Evolutionary conservation across 1,140 invertebrate genomes (phyloP).

Genomic region (Ceratoteleas bidentatus): DNA sequence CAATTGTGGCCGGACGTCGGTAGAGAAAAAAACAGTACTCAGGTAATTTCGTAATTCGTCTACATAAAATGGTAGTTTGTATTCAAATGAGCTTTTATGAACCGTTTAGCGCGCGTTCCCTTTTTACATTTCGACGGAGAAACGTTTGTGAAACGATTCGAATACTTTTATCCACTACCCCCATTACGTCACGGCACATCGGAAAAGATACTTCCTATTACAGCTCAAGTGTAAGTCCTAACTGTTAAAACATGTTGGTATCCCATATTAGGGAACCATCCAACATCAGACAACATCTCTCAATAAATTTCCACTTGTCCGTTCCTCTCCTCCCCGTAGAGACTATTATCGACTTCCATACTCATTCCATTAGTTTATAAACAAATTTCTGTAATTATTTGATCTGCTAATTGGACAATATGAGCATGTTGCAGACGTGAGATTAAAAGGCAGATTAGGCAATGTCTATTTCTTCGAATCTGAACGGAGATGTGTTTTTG

Average conservation of each 20-base stretch:
- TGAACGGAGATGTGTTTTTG: no score
- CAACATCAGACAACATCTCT: conserved; percentile 59
- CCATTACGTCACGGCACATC: conserved; percentile 49
- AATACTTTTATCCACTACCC: conserved; percentile 44
- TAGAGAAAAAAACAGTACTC: no score
- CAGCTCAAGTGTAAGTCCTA: conserved; percentile 64
- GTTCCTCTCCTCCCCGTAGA: conserved; percentile 17
- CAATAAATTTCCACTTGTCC: conserved; percentile 62
- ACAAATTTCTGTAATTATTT: conserved; percentile 26
- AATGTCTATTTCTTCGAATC: no score
- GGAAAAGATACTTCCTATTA: conserved; percentile 59
- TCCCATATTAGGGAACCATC: conserved; percentile 60
- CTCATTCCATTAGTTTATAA: conserved; percentile 35
- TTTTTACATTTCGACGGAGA: neutral
- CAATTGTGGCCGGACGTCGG: no score
- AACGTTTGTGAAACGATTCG: conserved; percentile 12
- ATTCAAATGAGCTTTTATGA: neutral
- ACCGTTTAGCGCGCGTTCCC: no score
- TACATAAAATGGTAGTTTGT: neutral
- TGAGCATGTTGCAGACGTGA: neutral
- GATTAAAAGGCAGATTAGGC: no score
- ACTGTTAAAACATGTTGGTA: conserved; percentile 64
- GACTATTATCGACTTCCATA: conserved; percentile 47
- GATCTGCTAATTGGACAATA: neutral
- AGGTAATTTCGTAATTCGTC: neutral